phyloP scores from a whole-genome alignment of 2,888 invertebrate species.

The Pilophorus perplexus region DNA sequence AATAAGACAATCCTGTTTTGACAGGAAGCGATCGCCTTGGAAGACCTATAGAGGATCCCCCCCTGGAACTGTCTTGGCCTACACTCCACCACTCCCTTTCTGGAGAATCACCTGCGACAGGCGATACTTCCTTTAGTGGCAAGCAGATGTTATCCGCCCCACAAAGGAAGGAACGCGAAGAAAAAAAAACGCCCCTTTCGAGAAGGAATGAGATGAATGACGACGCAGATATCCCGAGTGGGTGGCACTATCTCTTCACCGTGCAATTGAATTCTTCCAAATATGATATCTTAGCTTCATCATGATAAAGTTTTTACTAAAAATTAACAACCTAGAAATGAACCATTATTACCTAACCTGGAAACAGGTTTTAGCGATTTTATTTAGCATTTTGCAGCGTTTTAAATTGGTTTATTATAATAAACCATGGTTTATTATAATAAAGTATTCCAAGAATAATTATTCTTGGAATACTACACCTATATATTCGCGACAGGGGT shows the following conservation, averaged over 20 bases:
- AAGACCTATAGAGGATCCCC: constrained; percentile 9
- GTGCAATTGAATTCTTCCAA: background rate
- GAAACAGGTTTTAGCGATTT: no score
- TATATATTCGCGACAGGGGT: no score
- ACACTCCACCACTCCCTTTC: no score
- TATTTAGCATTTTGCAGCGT: no score
- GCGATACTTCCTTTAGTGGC: constrained; percentile 21
- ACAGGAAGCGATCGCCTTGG: constrained; percentile 6
- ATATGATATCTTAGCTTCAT: no score
- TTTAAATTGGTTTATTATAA: no score
- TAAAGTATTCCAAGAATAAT: no score
- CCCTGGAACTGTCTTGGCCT: no score
- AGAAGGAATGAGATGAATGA: background rate
- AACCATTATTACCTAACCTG: no score
- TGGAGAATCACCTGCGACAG: constrained; percentile 21
- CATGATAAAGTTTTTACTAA: no score
- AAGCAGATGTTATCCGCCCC: background rate
- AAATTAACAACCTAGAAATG: constrained; percentile 16
- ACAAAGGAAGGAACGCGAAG: background rate
- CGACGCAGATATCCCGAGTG: background rate
- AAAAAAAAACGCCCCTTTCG: background rate
- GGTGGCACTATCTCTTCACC: background rate
- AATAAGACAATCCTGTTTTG: constrained; percentile 23
- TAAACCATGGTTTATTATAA: no score
- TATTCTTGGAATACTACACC: no score